Base-by-base conservation (phyloP, 2,113 vertebrate genomes). In the Apaloderma vittatum region DNA sequence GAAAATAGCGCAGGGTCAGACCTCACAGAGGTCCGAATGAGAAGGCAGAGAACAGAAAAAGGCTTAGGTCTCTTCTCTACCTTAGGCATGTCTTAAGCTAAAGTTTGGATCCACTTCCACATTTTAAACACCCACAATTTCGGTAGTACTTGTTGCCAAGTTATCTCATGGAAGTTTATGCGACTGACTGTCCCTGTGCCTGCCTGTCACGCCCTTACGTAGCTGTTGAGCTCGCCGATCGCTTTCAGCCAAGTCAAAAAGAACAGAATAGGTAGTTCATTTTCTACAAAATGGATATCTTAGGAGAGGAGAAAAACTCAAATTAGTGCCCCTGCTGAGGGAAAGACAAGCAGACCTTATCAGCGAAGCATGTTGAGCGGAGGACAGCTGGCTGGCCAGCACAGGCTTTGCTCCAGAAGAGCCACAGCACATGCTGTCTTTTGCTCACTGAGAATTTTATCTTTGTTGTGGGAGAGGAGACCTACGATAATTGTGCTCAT, bases 331-430 rank as follows among this genome's bases (percentile, higher is more conserved):
- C 57, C 89, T 87, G 93, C 77, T 89, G 79, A 86, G 86, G 73
- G 48, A 87, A 86, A 93, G 86, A 81, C 65, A 67, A 93, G 93
- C 65, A 94, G 68, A 86, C 87, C 48, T 67, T 94, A 67, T 2
- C 91, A 87, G 61, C 70, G 88, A 34, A 86, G 40, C 30, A 1
- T 75, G 27, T 86, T 93, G 40, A 5, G 49, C 3, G 1, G 86
- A 74, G 80, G 80, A 89, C 51, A 77, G 76, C 79, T 93, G 94
- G 68, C 86, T 94, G 88, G 68, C 59, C 79, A 55, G 63, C 79
- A 51, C 63, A 73, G 68, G 89, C 77, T 79, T 79, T 48, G 52
- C 89, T 90, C 81, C 89, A 71, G 72, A 86, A 70, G 75, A 80
- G 54, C 48, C 76, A 43, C 43, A 70, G 82, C 93, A 86, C 65